These are phyloP conservation scores for Adelges cooleyi DNA, from an alignment of 1,140 invertebrate genomes.

Conservation along the genomic window DNA sequence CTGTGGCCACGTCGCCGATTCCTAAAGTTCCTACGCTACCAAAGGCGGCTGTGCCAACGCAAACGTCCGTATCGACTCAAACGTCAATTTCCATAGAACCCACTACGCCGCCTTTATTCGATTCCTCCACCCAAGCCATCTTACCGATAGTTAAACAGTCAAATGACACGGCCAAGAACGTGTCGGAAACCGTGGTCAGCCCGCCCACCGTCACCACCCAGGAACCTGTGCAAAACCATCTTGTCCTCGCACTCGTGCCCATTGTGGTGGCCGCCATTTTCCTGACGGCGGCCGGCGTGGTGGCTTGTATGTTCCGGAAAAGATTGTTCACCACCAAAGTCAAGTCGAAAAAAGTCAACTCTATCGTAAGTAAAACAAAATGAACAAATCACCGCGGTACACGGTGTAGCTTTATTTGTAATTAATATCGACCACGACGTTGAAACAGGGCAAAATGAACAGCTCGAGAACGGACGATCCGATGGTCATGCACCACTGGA, in stretches of 20 bases:
- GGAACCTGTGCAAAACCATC: slow-evolving; percentile 36
- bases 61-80: too few relatives aligned
- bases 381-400: neutral
- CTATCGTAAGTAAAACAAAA: slow-evolving; percentile 43
- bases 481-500: slow-evolving; percentile 57
- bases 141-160: neutral
- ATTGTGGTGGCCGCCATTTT: slow-evolving; percentile 46
- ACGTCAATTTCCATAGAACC: neutral
- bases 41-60: neutral
- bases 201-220: slow-evolving; percentile 29
- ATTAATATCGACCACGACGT: slow-evolving; percentile 37
- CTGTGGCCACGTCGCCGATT: neutral
- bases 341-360: slow-evolving; percentile 43
- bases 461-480: slow-evolving; percentile 43
- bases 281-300: slow-evolving; percentile 36
- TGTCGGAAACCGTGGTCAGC: neutral
- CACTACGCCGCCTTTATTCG: neutral
- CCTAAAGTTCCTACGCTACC: neutral
- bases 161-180: neutral
- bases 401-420: slow-evolving; percentile 25
- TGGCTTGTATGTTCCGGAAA: slow-evolving; percentile 45
- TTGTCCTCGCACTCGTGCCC: slow-evolving; percentile 47
- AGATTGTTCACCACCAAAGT: slow-evolving; percentile 44
- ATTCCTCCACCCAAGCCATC: neutral
- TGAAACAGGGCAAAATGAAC: slow-evolving; percentile 41